Evolutionary conservation across 2,888 invertebrate genomes (phyloP), one percentile per base, ranked within the genome.

Genomic region (Ormyrus pomaceus): DNA sequence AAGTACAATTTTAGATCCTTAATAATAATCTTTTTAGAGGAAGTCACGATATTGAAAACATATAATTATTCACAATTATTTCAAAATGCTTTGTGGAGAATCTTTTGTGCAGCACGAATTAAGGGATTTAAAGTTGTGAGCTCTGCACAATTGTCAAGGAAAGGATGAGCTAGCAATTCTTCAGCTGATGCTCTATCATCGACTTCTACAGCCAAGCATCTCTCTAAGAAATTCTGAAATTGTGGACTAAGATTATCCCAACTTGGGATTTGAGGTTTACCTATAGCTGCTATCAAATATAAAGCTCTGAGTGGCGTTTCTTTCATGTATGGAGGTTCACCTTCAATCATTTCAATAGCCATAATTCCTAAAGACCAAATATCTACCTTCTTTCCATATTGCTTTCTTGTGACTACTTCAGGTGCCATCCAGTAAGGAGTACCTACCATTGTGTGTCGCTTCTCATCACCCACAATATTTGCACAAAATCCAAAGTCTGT

Each of bases 381-480:
- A 88, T 98, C 98, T 0, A 98, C 95, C 86, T 97, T 97, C 88
- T 97, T 97, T 9, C 98, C 98, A 86, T 98, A 98, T 86, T 97
- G 96, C 88, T 98, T 97, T 82, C 98, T 93, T 0, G 96, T 97
- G 0, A 97, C 97, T 0, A 97, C 96, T 91, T 98, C 98, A 0
- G 98, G 98, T 0, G 98, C 98, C 98, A 99, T 99, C 99, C 98
- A 98, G 87, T 98, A 98, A 0, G 98, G 98, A 0, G 98, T 98
- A n/a, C 98, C 98, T 0, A 98, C 98, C 97, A 98, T 97, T 0
- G 98, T 98, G 88, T 97, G 96, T n/a, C 98, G 92, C 89, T 99
- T 98, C 87, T 98, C 96, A 85, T 98, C 98, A 0, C 96, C 97
- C 0, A 96, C 97, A 75, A 99, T 96, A 89, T 99, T 99, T 4